Conservation (phyloP, 2,888 invertebrate species). For the Tetanocera ferruginea region DNA sequence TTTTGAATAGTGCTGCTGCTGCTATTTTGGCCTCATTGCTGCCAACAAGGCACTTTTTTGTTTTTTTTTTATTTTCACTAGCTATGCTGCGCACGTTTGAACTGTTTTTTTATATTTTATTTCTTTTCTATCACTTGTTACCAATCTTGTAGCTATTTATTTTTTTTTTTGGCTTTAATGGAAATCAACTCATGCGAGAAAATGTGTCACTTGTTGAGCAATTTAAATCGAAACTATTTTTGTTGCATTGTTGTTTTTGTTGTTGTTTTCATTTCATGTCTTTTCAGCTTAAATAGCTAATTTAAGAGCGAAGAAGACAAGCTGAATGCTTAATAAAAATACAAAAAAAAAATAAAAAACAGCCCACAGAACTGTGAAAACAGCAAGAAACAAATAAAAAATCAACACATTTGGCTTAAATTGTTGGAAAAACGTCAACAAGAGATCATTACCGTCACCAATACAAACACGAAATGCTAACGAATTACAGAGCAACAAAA, state of each 20-base stretch:
- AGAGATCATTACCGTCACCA: constrained; percentile 27
- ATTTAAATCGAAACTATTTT: constrained; percentile 42
- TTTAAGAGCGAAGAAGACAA: not conserved
- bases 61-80: not conserved
- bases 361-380: not conserved
- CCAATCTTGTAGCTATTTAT: constrained; percentile 5
- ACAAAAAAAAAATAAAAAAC: not conserved
- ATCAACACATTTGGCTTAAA: constrained; percentile 5
- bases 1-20: not conserved
- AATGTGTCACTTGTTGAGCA: constrained; percentile 51
- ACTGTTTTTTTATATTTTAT: not conserved
- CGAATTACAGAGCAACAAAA: constrained; percentile 14
- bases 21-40: not conserved
- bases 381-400: not conserved
- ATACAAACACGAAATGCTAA: constrained; percentile 11
- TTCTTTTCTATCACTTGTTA: not conserved
- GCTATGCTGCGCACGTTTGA: not conserved
- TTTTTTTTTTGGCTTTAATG: constrained; percentile 1
- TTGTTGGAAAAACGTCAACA: constrained; percentile 25
- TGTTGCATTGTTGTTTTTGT: constrained; percentile 26
- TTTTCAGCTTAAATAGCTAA: constrained; percentile 1
- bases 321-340: not conserved
- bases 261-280: constrained; percentile 10
- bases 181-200: constrained; percentile 20
- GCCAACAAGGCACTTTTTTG: not conserved